A percentile compares a stretch with the other conserved stretches of the same genome.
Evolutionary conservation across 2,797 vertebrate species (phyloP).

Genomic region (Xenops minutus): DNA sequence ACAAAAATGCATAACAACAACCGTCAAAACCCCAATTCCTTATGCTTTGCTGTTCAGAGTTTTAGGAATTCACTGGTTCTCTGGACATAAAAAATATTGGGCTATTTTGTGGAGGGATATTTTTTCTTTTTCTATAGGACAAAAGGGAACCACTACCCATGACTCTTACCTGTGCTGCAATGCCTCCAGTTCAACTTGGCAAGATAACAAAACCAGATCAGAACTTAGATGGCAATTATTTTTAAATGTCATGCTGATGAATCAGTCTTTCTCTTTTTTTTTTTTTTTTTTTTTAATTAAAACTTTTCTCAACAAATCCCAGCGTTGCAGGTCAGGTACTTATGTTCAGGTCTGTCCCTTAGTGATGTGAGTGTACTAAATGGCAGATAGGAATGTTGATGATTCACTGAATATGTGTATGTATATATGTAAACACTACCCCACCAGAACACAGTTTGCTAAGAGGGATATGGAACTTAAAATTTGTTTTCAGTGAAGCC

Average conservation of each 20-base stretch:
- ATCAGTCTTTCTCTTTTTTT: neutral
- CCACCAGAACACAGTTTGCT: neutral
- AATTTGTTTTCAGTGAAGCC: neutral
- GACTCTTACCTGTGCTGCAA: neutral
- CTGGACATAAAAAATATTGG: neutral
- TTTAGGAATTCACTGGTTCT: neutral
- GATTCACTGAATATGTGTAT: conserved; percentile 2
- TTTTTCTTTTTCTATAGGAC: neutral
- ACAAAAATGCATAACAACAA: neutral
- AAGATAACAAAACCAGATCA: neutral
- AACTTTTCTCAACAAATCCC: neutral
- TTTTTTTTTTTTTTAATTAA: neutral
- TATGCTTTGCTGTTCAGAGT: neutral
- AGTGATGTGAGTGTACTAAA: neutral
- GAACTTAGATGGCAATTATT: neutral
- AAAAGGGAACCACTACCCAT: neutral
- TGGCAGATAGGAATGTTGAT: conserved; percentile 14
- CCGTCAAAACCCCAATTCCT: neutral
- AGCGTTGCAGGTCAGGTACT: neutral
- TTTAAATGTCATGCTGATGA: neutral
- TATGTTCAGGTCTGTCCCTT: neutral
- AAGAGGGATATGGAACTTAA: neutral
- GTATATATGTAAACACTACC: neutral
- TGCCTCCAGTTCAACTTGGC: neutral
- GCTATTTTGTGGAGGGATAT: neutral